Evolutionary conservation across 2,888 invertebrate genomes (phyloP).

Genomic region (Euzophera pinguis): DNA sequence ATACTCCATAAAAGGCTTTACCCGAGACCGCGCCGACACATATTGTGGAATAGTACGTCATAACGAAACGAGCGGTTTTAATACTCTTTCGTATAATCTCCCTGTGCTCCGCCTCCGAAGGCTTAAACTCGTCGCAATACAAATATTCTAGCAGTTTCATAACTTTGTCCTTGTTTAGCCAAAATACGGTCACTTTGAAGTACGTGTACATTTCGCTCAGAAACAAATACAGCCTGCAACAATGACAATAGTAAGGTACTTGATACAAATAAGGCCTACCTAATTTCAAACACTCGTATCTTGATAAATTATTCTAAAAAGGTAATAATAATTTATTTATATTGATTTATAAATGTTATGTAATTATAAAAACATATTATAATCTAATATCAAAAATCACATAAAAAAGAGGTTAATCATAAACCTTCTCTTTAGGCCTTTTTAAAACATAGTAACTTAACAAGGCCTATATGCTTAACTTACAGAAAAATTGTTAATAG

Average conservation of each 20-base stretch:
- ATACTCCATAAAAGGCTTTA: constrained; percentile 28
- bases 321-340: too few relatives aligned
- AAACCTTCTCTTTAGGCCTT: too few relatives aligned
- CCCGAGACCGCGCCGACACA: constrained; percentile 72
- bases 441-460: too few relatives aligned
- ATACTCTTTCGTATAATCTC: constrained; percentile 59
- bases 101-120: constrained; percentile 59
- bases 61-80: constrained; percentile 59
- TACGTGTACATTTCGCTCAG: constrained; percentile 76
- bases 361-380: too few relatives aligned
- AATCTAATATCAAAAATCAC: too few relatives aligned
- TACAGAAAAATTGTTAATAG: too few relatives aligned
- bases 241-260: constrained; percentile 11
- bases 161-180: constrained; percentile 65
- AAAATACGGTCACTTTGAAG: constrained; percentile 67
- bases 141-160: constrained; percentile 56
- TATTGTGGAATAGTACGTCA: constrained; percentile 67
- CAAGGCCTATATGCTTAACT: too few relatives aligned
- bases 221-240: constrained; percentile 68
- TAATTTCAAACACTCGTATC: too few relatives aligned
- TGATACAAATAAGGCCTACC: too few relatives aligned
- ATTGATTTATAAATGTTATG: too few relatives aligned
- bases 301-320: too few relatives aligned
- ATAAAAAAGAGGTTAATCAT: too few relatives aligned
- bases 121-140: constrained; percentile 60